Evolutionary conservation across 2,888 invertebrate species (phyloP).

Genomic region (Tricholauxania praeusta): DNA sequence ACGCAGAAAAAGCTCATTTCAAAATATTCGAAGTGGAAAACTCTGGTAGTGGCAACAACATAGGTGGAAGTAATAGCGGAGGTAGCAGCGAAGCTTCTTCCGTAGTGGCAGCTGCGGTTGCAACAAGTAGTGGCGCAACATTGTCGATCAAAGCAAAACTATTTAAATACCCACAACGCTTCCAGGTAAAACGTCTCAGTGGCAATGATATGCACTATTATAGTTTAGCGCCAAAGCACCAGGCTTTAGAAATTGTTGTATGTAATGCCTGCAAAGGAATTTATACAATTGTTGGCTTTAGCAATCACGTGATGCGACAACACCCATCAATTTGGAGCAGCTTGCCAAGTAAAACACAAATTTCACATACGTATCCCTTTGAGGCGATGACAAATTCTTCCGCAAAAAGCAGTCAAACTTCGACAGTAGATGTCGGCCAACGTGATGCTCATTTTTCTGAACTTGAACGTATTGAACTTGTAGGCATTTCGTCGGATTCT

Average conservation of each 20-base stretch:
- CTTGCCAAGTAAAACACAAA: conserved; percentile 50
- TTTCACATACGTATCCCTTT: background rate
- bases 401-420: conserved; percentile 5
- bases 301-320: conserved; percentile 77
- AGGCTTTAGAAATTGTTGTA: conserved; percentile 80
- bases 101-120: background rate
- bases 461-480: conserved; percentile 50
- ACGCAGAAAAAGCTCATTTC: conserved; percentile 57
- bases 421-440: background rate
- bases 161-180: conserved; percentile 30
- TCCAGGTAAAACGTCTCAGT: conserved; percentile 70
- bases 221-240: conserved; percentile 83
- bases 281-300: conserved; percentile 83
- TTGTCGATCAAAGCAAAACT: background rate
- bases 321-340: conserved; percentile 65
- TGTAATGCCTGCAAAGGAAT: conserved; percentile 83
- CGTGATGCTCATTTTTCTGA: background rate
- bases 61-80: conserved; percentile 40
- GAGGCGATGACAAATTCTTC: conserved; percentile 36
- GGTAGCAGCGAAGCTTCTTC: conserved; percentile 42
- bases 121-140: conserved; percentile 24
- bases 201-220: conserved; percentile 79
- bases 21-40: conserved; percentile 31
- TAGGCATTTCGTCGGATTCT: conserved; percentile 47
- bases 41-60: conserved; percentile 1